Conservation (phyloP, 1,140 invertebrate genomes). For the Apis dorsata region DNA sequence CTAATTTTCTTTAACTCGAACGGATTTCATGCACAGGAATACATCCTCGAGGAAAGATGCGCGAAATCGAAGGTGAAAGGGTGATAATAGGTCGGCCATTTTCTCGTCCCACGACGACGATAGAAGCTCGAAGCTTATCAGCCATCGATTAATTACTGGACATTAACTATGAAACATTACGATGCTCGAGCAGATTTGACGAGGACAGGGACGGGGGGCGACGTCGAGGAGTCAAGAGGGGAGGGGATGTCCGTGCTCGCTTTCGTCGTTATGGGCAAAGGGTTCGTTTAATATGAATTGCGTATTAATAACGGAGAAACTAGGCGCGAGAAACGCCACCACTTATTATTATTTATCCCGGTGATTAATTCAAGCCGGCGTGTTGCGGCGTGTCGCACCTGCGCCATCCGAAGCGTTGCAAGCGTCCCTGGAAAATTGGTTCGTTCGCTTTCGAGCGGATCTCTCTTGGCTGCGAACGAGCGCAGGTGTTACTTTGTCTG, state of each 20-base stretch:
- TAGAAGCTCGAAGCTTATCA: not conserved
- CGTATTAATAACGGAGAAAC: conserved; percentile 79
- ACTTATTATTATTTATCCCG: conserved; percentile 79
- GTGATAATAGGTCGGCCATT: conserved; percentile 11
- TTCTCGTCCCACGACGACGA: conserved; percentile 19
- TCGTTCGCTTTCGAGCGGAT: conserved; percentile 36
- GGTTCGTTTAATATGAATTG: conserved; percentile 78
- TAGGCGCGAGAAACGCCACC: conserved; percentile 68
- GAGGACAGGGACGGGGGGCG: not conserved
- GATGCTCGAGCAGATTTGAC: conserved; percentile 20
- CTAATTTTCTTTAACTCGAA: too few species aligned
- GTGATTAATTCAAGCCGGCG: conserved; percentile 74
- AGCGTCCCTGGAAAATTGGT: conserved; percentile 50
- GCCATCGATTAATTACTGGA: conserved; percentile 58
- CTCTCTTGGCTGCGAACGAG: not conserved
- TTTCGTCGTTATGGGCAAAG: conserved; percentile 64
- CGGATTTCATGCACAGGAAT: too few species aligned
- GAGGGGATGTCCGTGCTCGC: conserved; percentile 22
- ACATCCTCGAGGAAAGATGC: not conserved
- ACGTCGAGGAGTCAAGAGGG: not conserved
- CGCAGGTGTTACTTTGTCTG: not conserved
- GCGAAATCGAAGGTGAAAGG: conserved; percentile 16
- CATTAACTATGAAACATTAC: conserved; percentile 58
- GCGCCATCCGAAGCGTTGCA: conserved; percentile 42
- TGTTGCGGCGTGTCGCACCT: conserved; percentile 69